A percentile compares a stretch with the other conserved stretches of the same genome.
phyloP scores from a whole-genome alignment of 2,888 invertebrate genomes.

The Lasioglossum malachurum region DNA sequence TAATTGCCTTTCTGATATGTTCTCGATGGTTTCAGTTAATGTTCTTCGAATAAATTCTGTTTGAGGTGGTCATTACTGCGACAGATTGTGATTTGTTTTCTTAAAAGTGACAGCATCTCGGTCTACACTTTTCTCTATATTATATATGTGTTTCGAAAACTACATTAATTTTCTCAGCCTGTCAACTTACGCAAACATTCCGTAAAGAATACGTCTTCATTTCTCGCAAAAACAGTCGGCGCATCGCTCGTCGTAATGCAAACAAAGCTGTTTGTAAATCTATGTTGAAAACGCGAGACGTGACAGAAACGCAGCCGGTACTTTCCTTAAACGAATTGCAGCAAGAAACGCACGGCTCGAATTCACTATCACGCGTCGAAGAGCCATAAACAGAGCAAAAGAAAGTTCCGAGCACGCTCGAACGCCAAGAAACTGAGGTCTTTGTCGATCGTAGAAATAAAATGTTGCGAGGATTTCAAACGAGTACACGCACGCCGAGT shows the following conservation, averaged over 20 bases:
- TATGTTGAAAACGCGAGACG: slow-evolving; percentile 8
- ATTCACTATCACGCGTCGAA: slow-evolving; percentile 35
- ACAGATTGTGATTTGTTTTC: background rate
- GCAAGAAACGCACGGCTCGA: slow-evolving; percentile 31
- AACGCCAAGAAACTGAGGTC: background rate
- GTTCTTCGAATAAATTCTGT: background rate
- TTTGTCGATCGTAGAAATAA: slow-evolving; percentile 31
- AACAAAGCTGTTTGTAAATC: background rate
- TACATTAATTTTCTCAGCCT: background rate
- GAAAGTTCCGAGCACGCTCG: slow-evolving; percentile 14
- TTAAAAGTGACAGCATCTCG: background rate
- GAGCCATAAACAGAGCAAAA: slow-evolving; percentile 28
- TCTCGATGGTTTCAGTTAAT: too few relatives aligned
- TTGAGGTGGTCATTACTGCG: background rate
- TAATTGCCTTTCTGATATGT: too few relatives aligned
- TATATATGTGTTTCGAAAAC: background rate
- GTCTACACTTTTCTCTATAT: background rate
- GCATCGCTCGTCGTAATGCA: background rate
- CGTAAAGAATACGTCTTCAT: slow-evolving; percentile 13
- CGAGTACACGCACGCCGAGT: background rate
- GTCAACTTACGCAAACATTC: background rate
- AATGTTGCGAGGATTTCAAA: slow-evolving; percentile 13
- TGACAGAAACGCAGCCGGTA: background rate
- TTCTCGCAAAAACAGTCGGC: background rate
- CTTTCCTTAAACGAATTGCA: slow-evolving; percentile 21